Evolutionary conservation across 2,113 vertebrate genomes (phyloP).

Genomic region (Ornithorhynchus anatinus): DNA sequence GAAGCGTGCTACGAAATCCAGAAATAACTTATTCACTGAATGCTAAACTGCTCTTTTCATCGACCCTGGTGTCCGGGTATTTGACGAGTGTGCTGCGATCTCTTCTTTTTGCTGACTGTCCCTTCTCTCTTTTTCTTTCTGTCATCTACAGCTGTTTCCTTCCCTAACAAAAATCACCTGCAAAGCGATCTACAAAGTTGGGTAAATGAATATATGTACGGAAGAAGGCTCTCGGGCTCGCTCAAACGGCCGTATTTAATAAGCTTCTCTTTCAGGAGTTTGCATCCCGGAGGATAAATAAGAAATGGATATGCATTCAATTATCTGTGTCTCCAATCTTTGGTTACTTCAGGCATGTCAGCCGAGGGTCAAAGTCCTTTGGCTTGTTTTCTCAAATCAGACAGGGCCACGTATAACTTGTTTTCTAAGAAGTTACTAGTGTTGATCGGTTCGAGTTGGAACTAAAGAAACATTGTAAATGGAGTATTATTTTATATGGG

Average conservation of each 20-base stretch:
- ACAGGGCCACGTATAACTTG: neutral
- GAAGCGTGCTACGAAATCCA: neutral
- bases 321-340: rapidly evolving
- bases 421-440: neutral
- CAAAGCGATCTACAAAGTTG: neutral
- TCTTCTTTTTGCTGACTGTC: neutral
- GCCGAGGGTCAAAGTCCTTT: neutral
- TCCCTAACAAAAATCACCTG: neutral
- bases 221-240: neutral
- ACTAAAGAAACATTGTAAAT: neutral
- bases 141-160: neutral
- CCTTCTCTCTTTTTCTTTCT: slow-evolving; percentile 6
- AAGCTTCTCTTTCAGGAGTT: neutral
- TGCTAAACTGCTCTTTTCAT: neutral
- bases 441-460: neutral
- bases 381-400: neutral
- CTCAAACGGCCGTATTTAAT: neutral
- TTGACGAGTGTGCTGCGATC: neutral
- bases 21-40: neutral
- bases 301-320: neutral
- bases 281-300: neutral
- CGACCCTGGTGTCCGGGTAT: neutral
- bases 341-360: neutral
- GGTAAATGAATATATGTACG: neutral
- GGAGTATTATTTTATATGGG: neutral